These are phyloP conservation scores for Uromys caudimaculatus DNA, from an alignment of 2,797 vertebrate species.

Conservation along the genomic window DNA sequence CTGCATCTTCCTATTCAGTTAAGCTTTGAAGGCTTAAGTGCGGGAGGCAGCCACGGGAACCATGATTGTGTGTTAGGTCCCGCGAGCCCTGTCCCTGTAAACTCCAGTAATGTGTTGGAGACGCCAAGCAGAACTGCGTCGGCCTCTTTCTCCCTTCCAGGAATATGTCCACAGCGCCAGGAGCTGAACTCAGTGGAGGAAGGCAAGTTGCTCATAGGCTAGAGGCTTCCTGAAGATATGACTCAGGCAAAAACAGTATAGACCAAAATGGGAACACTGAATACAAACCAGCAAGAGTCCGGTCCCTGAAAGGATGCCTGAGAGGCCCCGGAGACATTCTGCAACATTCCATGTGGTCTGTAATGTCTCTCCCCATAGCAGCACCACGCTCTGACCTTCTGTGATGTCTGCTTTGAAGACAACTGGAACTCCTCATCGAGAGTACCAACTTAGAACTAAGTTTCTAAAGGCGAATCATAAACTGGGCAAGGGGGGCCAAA, in stretches of 20 bases:
- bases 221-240: background rate
- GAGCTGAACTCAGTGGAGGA: background rate
- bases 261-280: background rate
- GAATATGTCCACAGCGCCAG: background rate
- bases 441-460: background rate
- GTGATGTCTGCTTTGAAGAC: background rate
- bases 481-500: background rate
- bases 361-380: background rate
- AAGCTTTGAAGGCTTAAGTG: background rate
- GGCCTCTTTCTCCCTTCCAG: background rate
- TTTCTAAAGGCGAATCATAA: background rate
- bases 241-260: background rate
- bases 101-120: background rate
- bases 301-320: too few species aligned
- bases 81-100: background rate
- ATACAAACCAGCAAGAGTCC: background rate
- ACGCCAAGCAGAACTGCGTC: background rate
- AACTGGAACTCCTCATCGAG: background rate
- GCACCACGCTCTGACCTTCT: background rate
- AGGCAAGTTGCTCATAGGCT: background rate
- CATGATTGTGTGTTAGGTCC: background rate
- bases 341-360: background rate
- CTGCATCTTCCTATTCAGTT: background rate
- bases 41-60: background rate
- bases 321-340: background rate